Evolutionary conservation across 2,888 invertebrate genomes (phyloP), one percentile per base, ranked within the genome.

Genomic region (Nomada ferruginata): DNA sequence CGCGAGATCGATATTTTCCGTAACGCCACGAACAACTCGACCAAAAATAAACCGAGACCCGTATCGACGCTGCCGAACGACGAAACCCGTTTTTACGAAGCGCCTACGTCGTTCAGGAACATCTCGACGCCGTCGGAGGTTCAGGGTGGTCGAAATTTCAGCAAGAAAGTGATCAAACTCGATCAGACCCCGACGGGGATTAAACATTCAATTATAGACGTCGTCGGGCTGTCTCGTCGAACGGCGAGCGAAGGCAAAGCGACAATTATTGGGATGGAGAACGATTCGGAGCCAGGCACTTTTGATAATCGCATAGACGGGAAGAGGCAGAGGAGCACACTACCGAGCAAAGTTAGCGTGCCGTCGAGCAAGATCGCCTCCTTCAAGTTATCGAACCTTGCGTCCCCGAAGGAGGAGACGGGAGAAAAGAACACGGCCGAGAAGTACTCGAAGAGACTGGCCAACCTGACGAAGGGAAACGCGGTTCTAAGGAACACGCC

Each of bases 281-380:
- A 23, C 52, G 64, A 69, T 29, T 53, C 74, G 69, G 69, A 74
- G 53, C 42, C 68, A 57, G 76, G 79, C 70, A 87, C 79, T 79
- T 70, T 85, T 23, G 87, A 88, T 76, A 88, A 88, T 76, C 87
- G 82, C 9, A 72, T 82, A 53, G 85, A 85, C n/a, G 69, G 60
- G 5, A 55, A 61, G 68, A 65, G 44, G 73, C 72, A 52, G 61
- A 79, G 50, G 64, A 64, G 75, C 69, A 55, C 50, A 3, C 55
- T 59, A 42, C 71, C 55, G 87, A 72, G 72, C 29, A 87, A 86
- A 82, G 69, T 82, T 63, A 52, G 50, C 52, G 73, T 59, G n/a
- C 75, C 73, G 47, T 36, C 68, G 42, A 59, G 52, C 52, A 76
- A 71, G 61, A 78, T 70, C 59, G 23, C 36, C 18, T 66, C 80